Conservation (phyloP, 64 coral and sea anemone species). For the Platygyra sinensis region DNA sequence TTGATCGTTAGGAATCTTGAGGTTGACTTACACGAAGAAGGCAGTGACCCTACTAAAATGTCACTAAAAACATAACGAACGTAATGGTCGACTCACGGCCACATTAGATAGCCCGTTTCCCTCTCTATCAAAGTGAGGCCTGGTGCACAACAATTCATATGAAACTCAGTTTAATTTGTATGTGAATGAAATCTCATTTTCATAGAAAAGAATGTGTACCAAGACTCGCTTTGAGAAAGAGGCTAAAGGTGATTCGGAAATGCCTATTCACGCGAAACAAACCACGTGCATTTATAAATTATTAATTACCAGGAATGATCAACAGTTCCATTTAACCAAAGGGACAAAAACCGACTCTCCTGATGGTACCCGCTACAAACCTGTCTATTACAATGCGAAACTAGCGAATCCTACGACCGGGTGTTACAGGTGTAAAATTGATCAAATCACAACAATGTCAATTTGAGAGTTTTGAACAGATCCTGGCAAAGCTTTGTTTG, state of each 20-base stretch:
- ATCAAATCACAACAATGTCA: background rate
- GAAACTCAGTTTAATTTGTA: too few relatives aligned
- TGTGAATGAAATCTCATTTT: too few relatives aligned
- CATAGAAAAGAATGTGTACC: too few relatives aligned
- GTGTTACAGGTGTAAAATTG: background rate
- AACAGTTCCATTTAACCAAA: background rate
- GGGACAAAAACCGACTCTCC: background rate
- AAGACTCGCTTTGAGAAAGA: too few relatives aligned
- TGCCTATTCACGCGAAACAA: background rate
- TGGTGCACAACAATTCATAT: too few relatives aligned
- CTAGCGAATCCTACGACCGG: background rate
- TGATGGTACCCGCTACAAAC: conserved; percentile 9
- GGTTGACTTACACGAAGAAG: too few relatives aligned
- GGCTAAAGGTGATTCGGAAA: too few relatives aligned
- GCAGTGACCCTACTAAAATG: too few relatives aligned
- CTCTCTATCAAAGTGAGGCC: too few relatives aligned
- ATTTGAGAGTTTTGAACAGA: background rate
- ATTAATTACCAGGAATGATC: background rate
- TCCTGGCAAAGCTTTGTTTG: background rate
- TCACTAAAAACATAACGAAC: too few relatives aligned
- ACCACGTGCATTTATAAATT: conserved; percentile 15
- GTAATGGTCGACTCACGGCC: background rate
- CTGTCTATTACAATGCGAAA: conserved; percentile 1
- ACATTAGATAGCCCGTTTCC: too few relatives aligned
- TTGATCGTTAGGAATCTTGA: too few relatives aligned